Base-by-base conservation (phyloP, 2,797 vertebrate species). In the Phoebastria nigripes region DNA sequence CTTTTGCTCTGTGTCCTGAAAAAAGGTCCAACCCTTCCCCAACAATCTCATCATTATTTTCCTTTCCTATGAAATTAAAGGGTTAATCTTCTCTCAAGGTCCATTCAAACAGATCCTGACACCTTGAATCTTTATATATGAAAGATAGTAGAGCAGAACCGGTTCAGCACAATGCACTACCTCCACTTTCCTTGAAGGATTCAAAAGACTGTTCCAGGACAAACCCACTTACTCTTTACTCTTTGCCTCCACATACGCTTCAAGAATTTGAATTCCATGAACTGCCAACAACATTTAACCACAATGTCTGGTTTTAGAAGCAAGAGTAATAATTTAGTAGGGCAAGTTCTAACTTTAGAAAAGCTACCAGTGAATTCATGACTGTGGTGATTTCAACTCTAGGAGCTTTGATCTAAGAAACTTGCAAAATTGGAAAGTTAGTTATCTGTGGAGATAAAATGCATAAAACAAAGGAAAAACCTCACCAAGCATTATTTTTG, bases 281-380 rank as follows among this genome's bases (percentile, higher is more conserved):
- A 78, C 46, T 61, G 46, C 61, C 77, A 83, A 31, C 47, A 73
- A 51, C 26, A 67, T 55, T 87, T 66, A 88, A 81, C 41, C 79
- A 77, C 63, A 74, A 24, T 9, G 52, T 67, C 63, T 94, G 51
- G 49, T 63, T 95, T 86, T 70, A 90, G 86, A 90, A 90, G 61
- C 44, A 87, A 49, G 49, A 79, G 52, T 46, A 83, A 47, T 62
- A 78, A 81, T 90, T 88, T 74, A 85, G 70, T 44, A 58, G 56
- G 55, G n/a, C 59, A 74, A 67, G 19, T 49, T 71, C 79, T 81
- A 83, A 74, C 41, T 93, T 93, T 44, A 79, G 88, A 84, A 91
- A 72, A 42, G 25, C 54, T 87, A 39, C 18, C 47, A 35, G 33
- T 58, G 69, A 78, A 69, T 58, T 87, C n/a, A 59, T 6, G 25